Percentiles rank a stretch among this genome's conserved stretches.
phyloP scores from a whole-genome alignment of 2,113 vertebrate genomes.

The Paracanthobrama guichenoti region DNA sequence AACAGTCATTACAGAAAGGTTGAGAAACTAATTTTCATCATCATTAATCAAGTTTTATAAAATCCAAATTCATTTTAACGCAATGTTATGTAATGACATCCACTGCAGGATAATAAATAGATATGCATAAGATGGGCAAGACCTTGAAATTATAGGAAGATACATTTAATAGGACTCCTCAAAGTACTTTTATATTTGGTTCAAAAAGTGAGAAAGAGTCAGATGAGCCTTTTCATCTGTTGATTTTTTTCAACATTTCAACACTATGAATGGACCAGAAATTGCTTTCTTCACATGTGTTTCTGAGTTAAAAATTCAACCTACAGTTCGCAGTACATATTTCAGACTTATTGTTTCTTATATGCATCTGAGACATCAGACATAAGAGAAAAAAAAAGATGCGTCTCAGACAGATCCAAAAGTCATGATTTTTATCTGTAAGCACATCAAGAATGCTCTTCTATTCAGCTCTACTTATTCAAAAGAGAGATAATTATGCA shows the following conservation, averaged over 20 bases:
- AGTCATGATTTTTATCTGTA: background rate
- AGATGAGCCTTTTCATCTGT: background rate
- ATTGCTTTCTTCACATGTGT: background rate
- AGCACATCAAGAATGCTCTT: background rate
- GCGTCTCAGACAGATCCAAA: background rate
- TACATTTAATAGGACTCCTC: background rate
- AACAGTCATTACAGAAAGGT: background rate
- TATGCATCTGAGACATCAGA: background rate
- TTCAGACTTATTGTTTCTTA: background rate
- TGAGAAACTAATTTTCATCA: constrained; percentile 12
- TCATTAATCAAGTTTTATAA: background rate
- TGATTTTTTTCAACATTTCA: background rate
- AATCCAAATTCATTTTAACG: background rate
- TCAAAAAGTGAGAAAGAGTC: background rate
- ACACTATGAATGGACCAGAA: background rate
- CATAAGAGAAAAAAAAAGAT: background rate
- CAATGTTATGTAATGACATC: background rate
- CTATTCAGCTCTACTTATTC: background rate
- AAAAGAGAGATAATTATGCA: constrained; percentile 25
- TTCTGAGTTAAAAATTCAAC: background rate
- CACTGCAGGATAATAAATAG: constrained; percentile 1
- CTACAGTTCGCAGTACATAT: background rate
- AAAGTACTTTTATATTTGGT: background rate
- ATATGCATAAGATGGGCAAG: background rate
- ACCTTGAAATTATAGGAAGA: background rate